Conservation (phyloP, 2,113 vertebrate genomes). For the Strix aluco region DNA sequence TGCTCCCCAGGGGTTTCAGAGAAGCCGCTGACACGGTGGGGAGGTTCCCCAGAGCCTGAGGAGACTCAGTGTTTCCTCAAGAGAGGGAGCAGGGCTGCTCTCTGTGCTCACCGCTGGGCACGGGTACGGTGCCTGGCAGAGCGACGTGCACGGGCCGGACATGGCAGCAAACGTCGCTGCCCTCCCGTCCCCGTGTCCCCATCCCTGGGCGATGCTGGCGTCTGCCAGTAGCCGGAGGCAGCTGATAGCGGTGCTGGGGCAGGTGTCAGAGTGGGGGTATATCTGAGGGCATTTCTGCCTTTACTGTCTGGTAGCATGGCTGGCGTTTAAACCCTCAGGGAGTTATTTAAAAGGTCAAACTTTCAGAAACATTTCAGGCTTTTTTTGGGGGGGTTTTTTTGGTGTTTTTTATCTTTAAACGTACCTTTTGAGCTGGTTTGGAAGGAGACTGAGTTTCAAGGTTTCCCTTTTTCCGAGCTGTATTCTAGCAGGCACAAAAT, state of each 20-base stretch:
- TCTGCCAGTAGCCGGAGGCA: too few relatives aligned
- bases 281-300: background rate
- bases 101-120: background rate
- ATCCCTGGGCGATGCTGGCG: too few relatives aligned
- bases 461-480: background rate
- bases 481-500: background rate
- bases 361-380: background rate
- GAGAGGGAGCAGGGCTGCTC: background rate
- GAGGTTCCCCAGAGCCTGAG: background rate
- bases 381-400: too few relatives aligned
- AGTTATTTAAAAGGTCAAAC: background rate
- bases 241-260: background rate
- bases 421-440: background rate
- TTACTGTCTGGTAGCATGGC: background rate
- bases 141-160: too few relatives aligned
- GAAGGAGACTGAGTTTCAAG: background rate
- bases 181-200: too few relatives aligned
- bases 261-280: rapidly evolving
- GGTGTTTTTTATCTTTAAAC: background rate
- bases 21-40: background rate
- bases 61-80: background rate
- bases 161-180: background rate
- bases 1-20: background rate
- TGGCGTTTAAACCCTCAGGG: background rate
- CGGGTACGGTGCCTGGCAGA: background rate